Percentiles rank a stretch among this genome's conserved stretches.
phyloP scores from a whole-genome alignment of 2,113 vertebrate genomes.

The Mastomys natalensis region DNA sequence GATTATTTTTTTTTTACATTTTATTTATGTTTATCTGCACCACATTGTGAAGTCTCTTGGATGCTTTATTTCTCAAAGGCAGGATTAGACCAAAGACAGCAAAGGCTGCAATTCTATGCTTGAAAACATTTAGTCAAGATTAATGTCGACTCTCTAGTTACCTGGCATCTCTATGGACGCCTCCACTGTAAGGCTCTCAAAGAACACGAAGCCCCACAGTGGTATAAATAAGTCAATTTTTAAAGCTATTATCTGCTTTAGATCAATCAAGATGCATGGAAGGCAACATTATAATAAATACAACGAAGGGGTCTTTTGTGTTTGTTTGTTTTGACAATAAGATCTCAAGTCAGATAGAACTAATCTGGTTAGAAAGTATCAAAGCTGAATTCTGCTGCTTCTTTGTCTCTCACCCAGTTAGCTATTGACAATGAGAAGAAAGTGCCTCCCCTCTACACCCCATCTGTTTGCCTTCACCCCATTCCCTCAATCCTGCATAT shows the following conservation, averaged over 20 bases:
- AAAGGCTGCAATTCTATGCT: conserved; percentile 59
- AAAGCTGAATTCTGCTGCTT: background rate
- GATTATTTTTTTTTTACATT: background rate
- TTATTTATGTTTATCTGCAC: conserved; percentile 72
- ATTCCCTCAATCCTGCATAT: background rate
- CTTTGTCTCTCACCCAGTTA: background rate
- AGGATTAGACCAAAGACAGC: conserved; percentile 67
- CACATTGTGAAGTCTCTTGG: conserved; percentile 43
- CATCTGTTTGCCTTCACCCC: background rate
- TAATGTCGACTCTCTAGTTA: conserved; percentile 58
- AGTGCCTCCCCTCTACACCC: background rate
- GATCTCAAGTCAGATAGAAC: conserved; percentile 17
- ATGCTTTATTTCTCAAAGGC: conserved; percentile 58
- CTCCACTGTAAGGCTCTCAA: conserved; percentile 48
- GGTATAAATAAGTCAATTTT: conserved; percentile 7
- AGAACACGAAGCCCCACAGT: background rate
- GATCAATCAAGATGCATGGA: background rate
- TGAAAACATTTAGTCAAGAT: conserved; percentile 51
- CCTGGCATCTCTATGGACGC: background rate
- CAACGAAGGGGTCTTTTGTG: background rate
- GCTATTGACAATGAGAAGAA: conserved; percentile 60
- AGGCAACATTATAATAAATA: conserved; percentile 33
- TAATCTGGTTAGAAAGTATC: background rate
- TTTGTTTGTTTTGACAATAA: conserved; percentile 60
- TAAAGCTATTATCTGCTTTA: background rate